These are phyloP conservation scores for Eupeodes latifasciatus DNA, from an alignment of 2,888 invertebrate species.

Conservation along the genomic window DNA sequence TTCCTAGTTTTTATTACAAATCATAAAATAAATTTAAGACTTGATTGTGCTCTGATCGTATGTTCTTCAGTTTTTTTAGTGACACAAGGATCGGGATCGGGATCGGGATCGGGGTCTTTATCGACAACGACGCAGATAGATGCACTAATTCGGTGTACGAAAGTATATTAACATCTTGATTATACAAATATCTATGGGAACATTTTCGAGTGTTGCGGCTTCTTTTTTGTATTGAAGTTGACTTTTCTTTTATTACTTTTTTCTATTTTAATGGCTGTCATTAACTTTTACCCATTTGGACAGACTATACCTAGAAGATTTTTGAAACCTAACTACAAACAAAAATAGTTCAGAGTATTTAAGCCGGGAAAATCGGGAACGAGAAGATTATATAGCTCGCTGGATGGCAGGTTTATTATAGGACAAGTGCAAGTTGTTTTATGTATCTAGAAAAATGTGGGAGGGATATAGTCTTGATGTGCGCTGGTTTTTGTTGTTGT, in stretches of 20 bases:
- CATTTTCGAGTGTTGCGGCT: slow-evolving; percentile 30
- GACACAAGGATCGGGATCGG: slow-evolving; percentile 1
- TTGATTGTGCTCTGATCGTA: slow-evolving; percentile 63
- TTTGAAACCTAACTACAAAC: not conserved
- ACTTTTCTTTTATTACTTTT: slow-evolving; percentile 17
- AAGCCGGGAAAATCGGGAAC: not conserved
- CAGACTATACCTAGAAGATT: not conserved
- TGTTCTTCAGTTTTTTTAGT: slow-evolving; percentile 37
- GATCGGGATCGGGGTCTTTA: not conserved
- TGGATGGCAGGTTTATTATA: slow-evolving; percentile 68
- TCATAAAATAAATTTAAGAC: slow-evolving; percentile 69
- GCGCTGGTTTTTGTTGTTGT: not conserved
- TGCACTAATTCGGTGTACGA: slow-evolving; percentile 41
- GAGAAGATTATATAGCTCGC: slow-evolving; percentile 1
- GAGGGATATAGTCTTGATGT: slow-evolving; percentile 20
- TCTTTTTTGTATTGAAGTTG: slow-evolving; percentile 32
- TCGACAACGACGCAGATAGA: not conserved
- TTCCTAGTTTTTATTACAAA: slow-evolving; percentile 64
- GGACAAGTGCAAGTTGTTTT: slow-evolving; percentile 67
- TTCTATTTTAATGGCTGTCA: slow-evolving; percentile 22
- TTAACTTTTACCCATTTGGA: slow-evolving; percentile 41
- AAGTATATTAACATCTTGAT: slow-evolving; percentile 1
- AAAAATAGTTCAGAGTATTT: slow-evolving; percentile 18
- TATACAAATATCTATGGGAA: not conserved
- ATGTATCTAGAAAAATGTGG: slow-evolving; percentile 34